Conservation (phyloP, 2,113 vertebrate species). For the Lynx canadensis region DNA sequence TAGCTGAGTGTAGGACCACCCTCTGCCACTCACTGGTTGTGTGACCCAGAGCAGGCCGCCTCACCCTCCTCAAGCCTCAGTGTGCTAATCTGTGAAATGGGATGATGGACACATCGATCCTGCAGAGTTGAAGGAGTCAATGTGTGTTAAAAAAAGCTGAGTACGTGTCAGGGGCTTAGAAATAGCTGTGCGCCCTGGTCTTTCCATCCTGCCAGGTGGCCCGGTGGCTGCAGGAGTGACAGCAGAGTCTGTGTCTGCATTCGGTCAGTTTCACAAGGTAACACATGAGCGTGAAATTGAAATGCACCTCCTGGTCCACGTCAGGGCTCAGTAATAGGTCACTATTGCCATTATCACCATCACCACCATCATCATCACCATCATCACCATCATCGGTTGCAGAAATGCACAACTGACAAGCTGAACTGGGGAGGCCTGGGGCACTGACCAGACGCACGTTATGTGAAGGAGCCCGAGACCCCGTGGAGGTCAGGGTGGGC, state of each 20-base stretch:
- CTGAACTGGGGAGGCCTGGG: too few species aligned
- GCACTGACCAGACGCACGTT: too few species aligned
- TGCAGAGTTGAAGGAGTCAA: not conserved
- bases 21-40: not conserved
- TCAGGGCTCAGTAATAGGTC: too few species aligned
- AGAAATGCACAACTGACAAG: too few species aligned
- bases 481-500: too few species aligned
- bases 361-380: too few species aligned
- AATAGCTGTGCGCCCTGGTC: not conserved
- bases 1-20: not conserved
- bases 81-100: not conserved
- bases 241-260: not conserved
- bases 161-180: not conserved
- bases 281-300: not conserved
- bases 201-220: not conserved
- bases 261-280: not conserved
- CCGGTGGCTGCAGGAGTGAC: not conserved
- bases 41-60: not conserved
- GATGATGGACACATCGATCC: not conserved
- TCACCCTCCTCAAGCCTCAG: not conserved
- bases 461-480: too few species aligned
- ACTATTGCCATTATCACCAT: too few species aligned
- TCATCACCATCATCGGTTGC: too few species aligned
- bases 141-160: not conserved
- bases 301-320: too few species aligned